Evolutionary conservation across 2,797 vertebrate species (phyloP), one percentile per base, ranked within the genome.

Genomic region (Notolepis coatsorum): DNA sequence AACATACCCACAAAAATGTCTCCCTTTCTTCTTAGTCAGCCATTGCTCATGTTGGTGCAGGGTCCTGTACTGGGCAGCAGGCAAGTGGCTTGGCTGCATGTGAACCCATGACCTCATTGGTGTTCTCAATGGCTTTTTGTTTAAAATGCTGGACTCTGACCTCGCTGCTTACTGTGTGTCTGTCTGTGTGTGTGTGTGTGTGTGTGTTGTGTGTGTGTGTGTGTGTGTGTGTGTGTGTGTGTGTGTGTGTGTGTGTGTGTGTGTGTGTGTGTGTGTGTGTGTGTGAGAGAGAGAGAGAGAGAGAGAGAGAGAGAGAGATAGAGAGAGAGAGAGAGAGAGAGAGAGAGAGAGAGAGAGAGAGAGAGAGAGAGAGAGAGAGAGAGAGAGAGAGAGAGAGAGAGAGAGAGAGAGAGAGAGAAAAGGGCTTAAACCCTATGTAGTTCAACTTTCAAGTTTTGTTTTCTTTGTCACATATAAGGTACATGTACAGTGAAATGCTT

Each of bases 81-180:
- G 4, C 15, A 41, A 5, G 33, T 48, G 63, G 56, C 79, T 71
- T 73, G 67, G 57, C 61, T 66, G 73, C 60, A 48, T 13, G 30
- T 72, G 80, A 75, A 86, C 77, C 68, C 52, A 67, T 90, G 89
- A 88, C 77, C 81, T 87, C 78, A 81, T 67, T 85, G 81, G 58
- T 73, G 52, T 68, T 91, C n/a, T n/a, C 81, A 90, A 88, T 89
- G 80, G 77, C 52, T 81, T 75, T 87, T 91, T 92, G 91, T 91
- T 85, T 53, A 15, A 61, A 72, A 55, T 3, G 59, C 79, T 89
- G 90, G 86, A 92, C 90, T 91, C 75, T 89, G 88, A 77, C 80
- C 82, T 71, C 45, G 37, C 45, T 61, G 56, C 41, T 39, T 7
- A 3, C 68, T 65, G 21, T 46, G 24, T 18, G 30, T 49, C 12